Evolutionary conservation across 2,888 invertebrate genomes (phyloP).

Genomic region (Lepidochitona cinerea): DNA sequence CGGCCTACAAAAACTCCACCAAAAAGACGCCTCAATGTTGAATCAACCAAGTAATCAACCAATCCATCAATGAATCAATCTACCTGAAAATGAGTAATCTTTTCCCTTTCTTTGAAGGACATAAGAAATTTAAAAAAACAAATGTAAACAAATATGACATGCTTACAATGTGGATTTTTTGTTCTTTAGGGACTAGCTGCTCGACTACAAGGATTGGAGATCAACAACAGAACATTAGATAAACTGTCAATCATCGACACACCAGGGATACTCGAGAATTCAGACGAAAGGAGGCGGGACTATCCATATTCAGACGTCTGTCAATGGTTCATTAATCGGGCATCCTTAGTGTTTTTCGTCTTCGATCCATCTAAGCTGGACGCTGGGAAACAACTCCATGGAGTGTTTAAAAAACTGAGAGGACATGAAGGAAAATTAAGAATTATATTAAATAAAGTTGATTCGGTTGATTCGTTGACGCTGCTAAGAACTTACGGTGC

Average conservation of each 20-base stretch:
- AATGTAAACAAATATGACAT: too few relatives aligned
- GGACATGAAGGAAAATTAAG: slow-evolving; percentile 76
- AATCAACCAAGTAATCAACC: too few relatives aligned
- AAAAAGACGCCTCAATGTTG: too few relatives aligned
- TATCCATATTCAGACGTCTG: slow-evolving; percentile 97
- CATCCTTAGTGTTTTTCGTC: slow-evolving; percentile 94
- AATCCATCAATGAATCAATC: too few relatives aligned
- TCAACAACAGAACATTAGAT: slow-evolving; percentile 40
- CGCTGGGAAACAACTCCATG: slow-evolving; percentile 94
- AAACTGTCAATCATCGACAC: slow-evolving; percentile 93
- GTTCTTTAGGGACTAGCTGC: slow-evolving; percentile 74
- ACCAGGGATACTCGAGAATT: slow-evolving; percentile 90
- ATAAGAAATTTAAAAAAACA: too few relatives aligned
- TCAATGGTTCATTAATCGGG: slow-evolving; percentile 97
- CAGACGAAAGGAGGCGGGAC: slow-evolving; percentile 91
- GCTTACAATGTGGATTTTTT: background rate
- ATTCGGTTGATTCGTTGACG: slow-evolving; percentile 92
- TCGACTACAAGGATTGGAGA: slow-evolving; percentile 42
- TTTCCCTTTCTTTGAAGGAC: too few relatives aligned
- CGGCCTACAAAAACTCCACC: too few relatives aligned
- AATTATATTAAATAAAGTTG: slow-evolving; percentile 94
- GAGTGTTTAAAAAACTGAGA: slow-evolving; percentile 93
- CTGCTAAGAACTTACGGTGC: slow-evolving; percentile 93
- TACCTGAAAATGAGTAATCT: too few relatives aligned
- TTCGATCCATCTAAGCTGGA: slow-evolving; percentile 96